phyloP scores from a whole-genome alignment of 1,140 invertebrate species.

The Cyrtorhinus lividipennis region DNA sequence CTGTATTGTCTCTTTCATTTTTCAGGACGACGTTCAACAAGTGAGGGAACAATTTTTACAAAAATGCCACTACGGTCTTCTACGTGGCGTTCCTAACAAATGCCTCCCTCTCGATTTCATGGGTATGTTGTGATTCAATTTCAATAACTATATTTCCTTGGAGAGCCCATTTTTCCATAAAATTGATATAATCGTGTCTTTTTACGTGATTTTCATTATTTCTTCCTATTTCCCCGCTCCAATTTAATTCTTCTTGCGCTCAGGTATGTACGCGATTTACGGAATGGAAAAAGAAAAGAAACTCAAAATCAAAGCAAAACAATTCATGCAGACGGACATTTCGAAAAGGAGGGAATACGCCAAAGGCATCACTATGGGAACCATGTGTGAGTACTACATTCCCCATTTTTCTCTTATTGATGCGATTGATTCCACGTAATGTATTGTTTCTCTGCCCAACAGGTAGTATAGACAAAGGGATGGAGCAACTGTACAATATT shows the following conservation, averaged over 20 bases:
- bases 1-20: neutral
- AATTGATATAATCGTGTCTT: too few species aligned
- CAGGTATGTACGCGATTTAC: slow-evolving; percentile 41
- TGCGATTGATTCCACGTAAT: neutral
- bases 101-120: slow-evolving; percentile 92
- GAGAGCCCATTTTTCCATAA: too few species aligned
- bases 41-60: slow-evolving; percentile 77
- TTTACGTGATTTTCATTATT: too few species aligned
- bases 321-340: slow-evolving; percentile 74
- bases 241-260: too few species aligned
- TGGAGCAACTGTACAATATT: slow-evolving; percentile 65
- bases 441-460: too few species aligned
- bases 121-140: too few species aligned
- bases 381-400: slow-evolving; percentile 30
- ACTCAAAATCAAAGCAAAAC: slow-evolving; percentile 47
- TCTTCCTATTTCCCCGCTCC: too few species aligned
- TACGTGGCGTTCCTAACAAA: slow-evolving; percentile 66
- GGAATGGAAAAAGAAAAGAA: slow-evolving; percentile 72
- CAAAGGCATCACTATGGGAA: slow-evolving; percentile 50
- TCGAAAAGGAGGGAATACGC: slow-evolving; percentile 81
- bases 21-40: slow-evolving; percentile 70
- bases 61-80: slow-evolving; percentile 82
- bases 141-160: too few species aligned
- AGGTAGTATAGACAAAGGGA: slow-evolving; percentile 42
- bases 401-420: neutral